Conservation (phyloP, 2,888 invertebrate species). For the Troilus luridus region DNA sequence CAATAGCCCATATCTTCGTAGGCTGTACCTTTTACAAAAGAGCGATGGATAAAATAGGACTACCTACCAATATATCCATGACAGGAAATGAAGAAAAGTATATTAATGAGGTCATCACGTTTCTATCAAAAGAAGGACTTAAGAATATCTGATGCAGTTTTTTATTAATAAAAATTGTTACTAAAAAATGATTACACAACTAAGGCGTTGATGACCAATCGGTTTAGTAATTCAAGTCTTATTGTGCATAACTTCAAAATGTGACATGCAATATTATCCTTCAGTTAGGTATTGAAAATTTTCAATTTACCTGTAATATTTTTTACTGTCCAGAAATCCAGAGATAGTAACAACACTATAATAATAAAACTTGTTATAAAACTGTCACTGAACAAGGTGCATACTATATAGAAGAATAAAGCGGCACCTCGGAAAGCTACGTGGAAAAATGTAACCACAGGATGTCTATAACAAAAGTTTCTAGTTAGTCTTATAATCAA, state of each 20-base stretch:
- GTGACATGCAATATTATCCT: background rate
- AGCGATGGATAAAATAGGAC: too few relatives aligned
- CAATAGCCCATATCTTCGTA: too few relatives aligned
- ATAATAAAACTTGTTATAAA: slow-evolving; percentile 97
- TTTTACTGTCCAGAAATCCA: slow-evolving; percentile 99
- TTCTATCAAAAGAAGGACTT: too few relatives aligned
- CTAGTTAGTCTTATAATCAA: slow-evolving; percentile 34
- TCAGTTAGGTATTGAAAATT: background rate
- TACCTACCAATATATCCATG: too few relatives aligned
- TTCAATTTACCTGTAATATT: slow-evolving; percentile 80
- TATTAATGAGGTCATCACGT: too few relatives aligned
- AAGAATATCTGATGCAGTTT: too few relatives aligned
- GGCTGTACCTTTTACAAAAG: too few relatives aligned
- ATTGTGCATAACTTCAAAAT: background rate
- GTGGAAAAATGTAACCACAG: slow-evolving; percentile 93
- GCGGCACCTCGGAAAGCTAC: slow-evolving; percentile 88
- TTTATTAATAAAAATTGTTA: too few relatives aligned
- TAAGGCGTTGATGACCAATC: too few relatives aligned
- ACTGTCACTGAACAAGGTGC: slow-evolving; percentile 89
- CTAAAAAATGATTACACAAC: too few relatives aligned
- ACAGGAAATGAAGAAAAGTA: too few relatives aligned
- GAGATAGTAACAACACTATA: slow-evolving; percentile 89
- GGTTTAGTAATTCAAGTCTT: background rate
- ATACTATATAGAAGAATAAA: slow-evolving; percentile 89
- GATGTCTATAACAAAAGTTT: slow-evolving; percentile 79